Conservation (phyloP, 2,113 vertebrate species). For the Heptranchias perlo region DNA sequence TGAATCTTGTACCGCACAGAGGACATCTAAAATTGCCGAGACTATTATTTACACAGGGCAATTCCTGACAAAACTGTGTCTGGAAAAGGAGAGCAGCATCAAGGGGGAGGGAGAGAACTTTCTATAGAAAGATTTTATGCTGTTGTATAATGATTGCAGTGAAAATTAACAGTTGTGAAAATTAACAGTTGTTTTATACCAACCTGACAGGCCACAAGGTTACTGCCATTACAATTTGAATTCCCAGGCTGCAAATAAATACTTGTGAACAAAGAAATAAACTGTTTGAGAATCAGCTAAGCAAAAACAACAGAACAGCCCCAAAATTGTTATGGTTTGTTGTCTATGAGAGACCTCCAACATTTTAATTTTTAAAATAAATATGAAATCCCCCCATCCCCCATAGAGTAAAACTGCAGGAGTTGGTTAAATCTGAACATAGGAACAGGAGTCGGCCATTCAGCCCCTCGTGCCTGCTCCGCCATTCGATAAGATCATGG, state of each 20-base stretch:
- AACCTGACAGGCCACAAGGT: neutral
- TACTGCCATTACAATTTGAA: constrained; percentile 4
- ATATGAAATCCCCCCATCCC: neutral
- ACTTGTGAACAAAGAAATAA: neutral
- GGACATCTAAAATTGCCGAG: constrained; percentile 5
- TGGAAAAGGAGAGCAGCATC: neutral
- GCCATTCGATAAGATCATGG: too few relatives aligned
- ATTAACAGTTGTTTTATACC: neutral
- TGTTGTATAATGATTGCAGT: neutral
- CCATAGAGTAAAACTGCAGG: neutral
- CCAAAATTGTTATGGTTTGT: neutral
- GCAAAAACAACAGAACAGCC: neutral
- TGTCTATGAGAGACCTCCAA: neutral
- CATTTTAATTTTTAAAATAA: neutral
- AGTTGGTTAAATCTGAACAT: neutral
- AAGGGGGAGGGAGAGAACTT: neutral
- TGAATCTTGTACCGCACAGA: constrained; percentile 11
- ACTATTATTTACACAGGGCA: neutral
- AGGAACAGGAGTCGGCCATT: too few relatives aligned
- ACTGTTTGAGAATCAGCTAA: neutral
- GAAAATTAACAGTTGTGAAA: neutral
- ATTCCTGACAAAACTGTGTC: neutral
- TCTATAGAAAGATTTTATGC: neutral
- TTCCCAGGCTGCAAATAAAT: neutral
- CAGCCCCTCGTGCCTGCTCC: too few relatives aligned